phyloP scores from a whole-genome alignment of 2,888 invertebrate species.

The Lacanobia wlatinum region DNA sequence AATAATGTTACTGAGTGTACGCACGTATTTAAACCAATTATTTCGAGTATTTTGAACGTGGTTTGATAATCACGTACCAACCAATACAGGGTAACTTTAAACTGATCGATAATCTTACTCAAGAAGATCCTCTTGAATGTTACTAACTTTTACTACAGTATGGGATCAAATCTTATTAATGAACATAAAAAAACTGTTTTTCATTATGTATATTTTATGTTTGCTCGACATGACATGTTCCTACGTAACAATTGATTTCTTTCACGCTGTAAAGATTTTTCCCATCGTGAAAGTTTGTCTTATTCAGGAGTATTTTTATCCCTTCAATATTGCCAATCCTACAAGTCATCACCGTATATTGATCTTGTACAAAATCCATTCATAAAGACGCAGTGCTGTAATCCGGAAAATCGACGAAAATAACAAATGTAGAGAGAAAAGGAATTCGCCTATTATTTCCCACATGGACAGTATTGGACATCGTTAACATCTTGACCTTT shows the following conservation, averaged over 20 bases:
- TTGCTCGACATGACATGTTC: no score
- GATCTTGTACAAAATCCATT: neutral
- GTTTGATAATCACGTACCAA: neutral
- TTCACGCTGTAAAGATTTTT: neutral
- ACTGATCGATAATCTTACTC: neutral
- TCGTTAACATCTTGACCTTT: constrained; percentile 63
- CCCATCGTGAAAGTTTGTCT: neutral
- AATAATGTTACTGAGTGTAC: neutral
- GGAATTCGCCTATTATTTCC: constrained; percentile 53
- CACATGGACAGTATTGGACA: constrained; percentile 56
- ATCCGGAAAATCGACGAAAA: constrained; percentile 12
- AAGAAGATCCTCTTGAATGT: no score
- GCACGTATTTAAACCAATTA: neutral
- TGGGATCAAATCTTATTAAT: no score
- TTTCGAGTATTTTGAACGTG: constrained; percentile 25
- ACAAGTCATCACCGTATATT: neutral
- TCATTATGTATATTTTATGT: no score
- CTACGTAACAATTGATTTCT: no score
- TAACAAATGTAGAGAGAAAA: constrained; percentile 39
- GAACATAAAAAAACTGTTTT: no score
- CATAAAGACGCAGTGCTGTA: neutral
- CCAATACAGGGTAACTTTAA: neutral
- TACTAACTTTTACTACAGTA: neutral
- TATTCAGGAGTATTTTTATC: neutral
- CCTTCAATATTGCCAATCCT: neutral